Base-by-base conservation (phyloP, 2,888 invertebrate species). In the Laothoe populi region DNA sequence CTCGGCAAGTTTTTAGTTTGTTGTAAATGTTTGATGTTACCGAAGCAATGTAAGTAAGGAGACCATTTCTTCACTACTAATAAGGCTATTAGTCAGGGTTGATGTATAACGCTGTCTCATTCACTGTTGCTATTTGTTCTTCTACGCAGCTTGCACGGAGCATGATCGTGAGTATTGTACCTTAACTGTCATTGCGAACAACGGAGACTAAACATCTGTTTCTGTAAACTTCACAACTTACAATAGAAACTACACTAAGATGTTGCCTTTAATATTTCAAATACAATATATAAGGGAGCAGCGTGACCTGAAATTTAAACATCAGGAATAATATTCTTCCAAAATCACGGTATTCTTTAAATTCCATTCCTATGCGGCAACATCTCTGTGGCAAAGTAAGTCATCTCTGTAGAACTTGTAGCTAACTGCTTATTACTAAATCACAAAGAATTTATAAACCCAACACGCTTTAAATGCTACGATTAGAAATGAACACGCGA, bases 111-210 rank as follows among this genome's bases (percentile, higher is more conserved):
- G 85, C 87, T 88, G 82, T 87, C 93, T 94, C 93, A 94, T 93
- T 93, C 87, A 94, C 88, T 94, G 93, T 94, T 93, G 94, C 93
- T 94, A 91, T 94, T 92, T 94, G 93, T 94, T 93, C 94, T 94
- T 90, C 87, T 88, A 86, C 82, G 94, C 95, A 95, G 96, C 96
- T 96, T 96, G 96, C 96, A 96, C 96, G 96, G 96, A 96, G 96
- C 96, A 96, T 96, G 96, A 96, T 96, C 95, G 96, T 96, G 95
- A 96, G 96, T 96, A 96, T 94, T 81, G 82, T 79, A 79, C 77
- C 70, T 83, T 76, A 81, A 81, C 70, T 74, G 65, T 68, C 69
- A 68, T 72, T 67, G 71, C 69, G 62, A 64, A 31, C 44, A 69
- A 61, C 62, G 66, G 70, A 67, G 63, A 57, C 65, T 64, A 57